These are phyloP conservation scores for Melanocharis versteri DNA, from an alignment of 2,113 vertebrate species.

Conservation along the genomic window DNA sequence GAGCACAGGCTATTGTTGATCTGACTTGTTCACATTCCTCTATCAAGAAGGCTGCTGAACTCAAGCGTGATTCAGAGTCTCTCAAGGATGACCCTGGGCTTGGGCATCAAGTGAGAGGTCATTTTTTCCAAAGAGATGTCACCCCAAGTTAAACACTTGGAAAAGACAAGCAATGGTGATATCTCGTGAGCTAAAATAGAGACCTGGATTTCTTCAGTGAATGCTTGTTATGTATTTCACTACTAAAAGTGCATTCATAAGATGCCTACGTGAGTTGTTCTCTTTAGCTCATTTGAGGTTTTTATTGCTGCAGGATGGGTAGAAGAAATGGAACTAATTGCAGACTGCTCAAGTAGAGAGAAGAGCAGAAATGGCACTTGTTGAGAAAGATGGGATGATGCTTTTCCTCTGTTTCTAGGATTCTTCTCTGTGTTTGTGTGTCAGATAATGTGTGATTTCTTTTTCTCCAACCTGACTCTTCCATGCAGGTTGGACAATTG, in stretches of 20 bases:
- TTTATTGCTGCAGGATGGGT: not conserved
- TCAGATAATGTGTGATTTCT: not conserved
- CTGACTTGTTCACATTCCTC: not conserved
- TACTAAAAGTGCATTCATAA: not conserved
- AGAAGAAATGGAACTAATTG: not conserved
- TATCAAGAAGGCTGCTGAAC: conserved; percentile 12
- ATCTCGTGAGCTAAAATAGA: not conserved
- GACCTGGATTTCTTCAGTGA: not conserved
- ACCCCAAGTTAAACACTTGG: conserved; percentile 15
- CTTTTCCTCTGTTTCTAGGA: not conserved
- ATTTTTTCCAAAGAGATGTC: conserved; percentile 14
- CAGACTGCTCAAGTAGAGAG: not conserved
- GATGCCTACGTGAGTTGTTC: not conserved
- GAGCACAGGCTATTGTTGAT: not conserved
- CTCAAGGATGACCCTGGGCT: conserved; percentile 4
- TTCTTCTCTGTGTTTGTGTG: not conserved
- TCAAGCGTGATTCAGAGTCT: not conserved
- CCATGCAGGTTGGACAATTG: not conserved
- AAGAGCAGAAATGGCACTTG: not conserved
- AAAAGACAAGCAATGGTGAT: not conserved
- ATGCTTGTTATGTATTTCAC: not conserved
- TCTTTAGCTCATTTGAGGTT: not conserved
- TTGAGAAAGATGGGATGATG: not conserved
- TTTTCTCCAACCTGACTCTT: not conserved
- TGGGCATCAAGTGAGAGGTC: conserved; percentile 4